Base-by-base conservation (phyloP, 2,113 vertebrate genomes). In the Ammodytes dubius region DNA sequence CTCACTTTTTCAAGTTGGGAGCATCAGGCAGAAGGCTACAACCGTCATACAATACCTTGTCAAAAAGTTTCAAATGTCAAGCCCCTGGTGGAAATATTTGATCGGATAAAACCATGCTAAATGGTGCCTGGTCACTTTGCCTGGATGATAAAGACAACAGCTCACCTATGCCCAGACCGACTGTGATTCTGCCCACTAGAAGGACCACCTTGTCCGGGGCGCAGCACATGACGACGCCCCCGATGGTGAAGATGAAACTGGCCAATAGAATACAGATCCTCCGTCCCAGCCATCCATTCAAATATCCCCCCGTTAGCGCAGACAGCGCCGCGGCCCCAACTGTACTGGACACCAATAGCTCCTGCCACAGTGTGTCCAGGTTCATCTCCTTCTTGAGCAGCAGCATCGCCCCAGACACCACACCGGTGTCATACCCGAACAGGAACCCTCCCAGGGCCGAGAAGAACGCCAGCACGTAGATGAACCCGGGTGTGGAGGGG, bases 391-490 rank as follows among this genome's bases (percentile, higher is more conserved):
- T 93, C 94, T 98, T 98, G 69, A 99, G 96, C 78, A 98, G 95
- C 81, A 99, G 96, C 96, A 99, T 97, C 1, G 97, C 98, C 42
- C 98, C 98, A 0, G 98, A 97, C 71, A 99, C 97, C 88, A 99
- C 98, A 5, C 98, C 98, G 3, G 98, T 99, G 94, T 99, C 98
- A 42, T 99, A 99, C 83, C 98, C 98, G 80, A 99, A 99, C 46
- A 99, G 96, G 77, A 99, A 97, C 66, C 98, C 98, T 12, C 98
- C 98, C 68, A 99, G 91, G 53, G 97, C 98, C 0, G 98, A 97
- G 94, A 98, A 98, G 42, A 94, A 93, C 0, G 92, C 90, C 83
- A 96, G 13, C 27, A 93, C 5, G 11, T 95, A 95, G 49, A 99
- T 87, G 80, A 99, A 97, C 54, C 52, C 70, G 0, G 96, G 90